Evolutionary conservation across 2,113 vertebrate genomes (phyloP).

Genomic region (Sorex fumeus): DNA sequence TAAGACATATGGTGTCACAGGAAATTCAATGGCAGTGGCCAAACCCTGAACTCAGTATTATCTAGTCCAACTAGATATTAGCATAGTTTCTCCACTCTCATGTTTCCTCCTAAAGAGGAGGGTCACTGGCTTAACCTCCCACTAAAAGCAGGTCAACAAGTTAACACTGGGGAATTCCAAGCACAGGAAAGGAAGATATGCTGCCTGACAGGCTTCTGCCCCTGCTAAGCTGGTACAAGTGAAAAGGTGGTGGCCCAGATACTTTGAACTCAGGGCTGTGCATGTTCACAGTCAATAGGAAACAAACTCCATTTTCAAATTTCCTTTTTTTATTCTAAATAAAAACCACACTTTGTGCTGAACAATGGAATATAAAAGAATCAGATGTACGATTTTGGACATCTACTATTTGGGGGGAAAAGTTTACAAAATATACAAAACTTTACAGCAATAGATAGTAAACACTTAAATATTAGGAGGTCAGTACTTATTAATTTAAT

Average conservation of each 20-base stretch:
- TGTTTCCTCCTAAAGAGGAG: neutral
- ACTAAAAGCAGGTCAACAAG: neutral
- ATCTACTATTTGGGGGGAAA: constrained; percentile 86
- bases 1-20: neutral
- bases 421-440: constrained; percentile 93
- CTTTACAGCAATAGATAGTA: constrained; percentile 93
- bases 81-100: neutral
- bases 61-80: neutral
- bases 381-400: constrained; percentile 90
- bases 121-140: constrained; percentile 32
- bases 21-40: neutral
- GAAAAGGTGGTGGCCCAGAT: neutral
- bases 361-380: constrained; percentile 92
- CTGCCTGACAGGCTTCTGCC: neutral
- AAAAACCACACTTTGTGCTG: constrained; percentile 92
- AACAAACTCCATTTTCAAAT: constrained; percentile 37
- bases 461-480: constrained; percentile 92
- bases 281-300: neutral
- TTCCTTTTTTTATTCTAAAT: constrained; percentile 92
- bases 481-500: constrained; percentile 91
- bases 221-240: neutral
- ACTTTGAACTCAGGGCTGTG: neutral
- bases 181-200: constrained; percentile 32
- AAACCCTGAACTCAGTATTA: neutral
- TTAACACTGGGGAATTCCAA: constrained; percentile 51